Percentiles rank a stretch among this genome's conserved stretches.
Evolutionary conservation across 2,797 vertebrate genomes (phyloP).

Genomic region (Craterocephalus amniculus): DNA sequence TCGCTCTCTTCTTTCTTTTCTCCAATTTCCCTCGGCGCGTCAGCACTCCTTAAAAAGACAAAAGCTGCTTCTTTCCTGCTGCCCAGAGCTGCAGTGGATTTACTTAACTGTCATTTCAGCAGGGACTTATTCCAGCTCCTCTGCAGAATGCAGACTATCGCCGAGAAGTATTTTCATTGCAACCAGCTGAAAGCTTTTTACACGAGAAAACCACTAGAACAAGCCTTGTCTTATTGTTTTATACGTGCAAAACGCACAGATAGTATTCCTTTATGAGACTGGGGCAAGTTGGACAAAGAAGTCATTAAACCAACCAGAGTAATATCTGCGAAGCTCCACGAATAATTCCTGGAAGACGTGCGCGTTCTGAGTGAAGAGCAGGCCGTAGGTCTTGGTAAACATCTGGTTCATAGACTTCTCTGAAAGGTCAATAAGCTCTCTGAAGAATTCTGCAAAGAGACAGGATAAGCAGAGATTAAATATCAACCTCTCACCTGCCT

Average conservation of each 20-base stretch:
- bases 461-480: constrained; percentile 34
- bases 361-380: constrained; percentile 88
- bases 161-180: constrained; percentile 1
- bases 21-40: constrained; percentile 35
- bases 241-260: background rate
- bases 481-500: constrained; percentile 36
- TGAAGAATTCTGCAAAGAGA: constrained; percentile 85
- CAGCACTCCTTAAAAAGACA: constrained; percentile 26
- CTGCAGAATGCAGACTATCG: background rate
- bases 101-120: constrained; percentile 14
- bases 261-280: background rate
- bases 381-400: constrained; percentile 91
- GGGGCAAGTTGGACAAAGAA: background rate
- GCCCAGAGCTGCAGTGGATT: constrained; percentile 29
- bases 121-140: constrained; percentile 14
- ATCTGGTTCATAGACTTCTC: constrained; percentile 91
- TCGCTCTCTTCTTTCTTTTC: constrained; percentile 19
- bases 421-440: constrained; percentile 87
- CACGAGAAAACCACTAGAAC: background rate
- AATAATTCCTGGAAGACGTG: constrained; percentile 90
- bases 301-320: constrained; percentile 75
- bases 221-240: constrained; percentile 1
- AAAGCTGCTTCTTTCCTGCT: constrained; percentile 30
- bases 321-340: constrained; percentile 88
- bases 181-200: background rate